Base-by-base conservation (phyloP, 2,888 invertebrate genomes). In the Phasia obesa region DNA sequence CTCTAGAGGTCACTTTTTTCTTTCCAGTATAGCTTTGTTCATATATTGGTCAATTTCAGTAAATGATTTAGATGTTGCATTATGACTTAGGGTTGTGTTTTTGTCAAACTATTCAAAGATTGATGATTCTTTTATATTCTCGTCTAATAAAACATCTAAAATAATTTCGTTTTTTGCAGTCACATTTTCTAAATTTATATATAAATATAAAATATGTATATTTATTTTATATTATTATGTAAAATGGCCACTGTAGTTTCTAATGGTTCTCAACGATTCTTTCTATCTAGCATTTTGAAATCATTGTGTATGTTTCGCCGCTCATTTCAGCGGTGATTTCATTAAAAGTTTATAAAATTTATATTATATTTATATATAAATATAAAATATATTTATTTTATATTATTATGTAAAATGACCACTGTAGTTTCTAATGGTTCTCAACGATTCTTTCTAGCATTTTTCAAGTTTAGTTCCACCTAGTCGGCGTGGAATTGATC, bases 1-100 rank as follows among this genome's bases (percentile, higher is more conserved):
- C n/a, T n/a, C 44, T 44, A 44, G 44, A 44, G 44, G 44, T n/a
- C 44, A 44, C 44, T 44, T 44, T 44, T 44, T 44, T 44, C 44
- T 44, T 44, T n/a, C 44, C 44, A 44, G 44, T 44, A 44, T 44
- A n/a, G n/a, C n/a, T 44, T 44, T 6, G 44, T 44, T 44, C 44
- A 44, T 44, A 17, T 44, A 44, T 2, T 44, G 44, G n/a, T 44
- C n/a, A 2, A n/a, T 44, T 44, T 44, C 44, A 44, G 17, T 44
- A 17, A 44, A 44, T 44, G 44, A n/a, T n/a, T 44, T 44, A 44
- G 44, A n/a, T 44, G 44, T n/a, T n/a, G n/a, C 2, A 44, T 44
- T 44, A 44, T 44, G n/a, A n/a, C n/a, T n/a, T n/a, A n/a, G n/a
- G n/a, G n/a, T n/a, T n/a, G n/a, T n/a, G n/a, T n/a, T n/a, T n/a